Evolutionary conservation across 2,797 vertebrate genomes (phyloP).

Genomic region (Chaenodraco wilsoni): DNA sequence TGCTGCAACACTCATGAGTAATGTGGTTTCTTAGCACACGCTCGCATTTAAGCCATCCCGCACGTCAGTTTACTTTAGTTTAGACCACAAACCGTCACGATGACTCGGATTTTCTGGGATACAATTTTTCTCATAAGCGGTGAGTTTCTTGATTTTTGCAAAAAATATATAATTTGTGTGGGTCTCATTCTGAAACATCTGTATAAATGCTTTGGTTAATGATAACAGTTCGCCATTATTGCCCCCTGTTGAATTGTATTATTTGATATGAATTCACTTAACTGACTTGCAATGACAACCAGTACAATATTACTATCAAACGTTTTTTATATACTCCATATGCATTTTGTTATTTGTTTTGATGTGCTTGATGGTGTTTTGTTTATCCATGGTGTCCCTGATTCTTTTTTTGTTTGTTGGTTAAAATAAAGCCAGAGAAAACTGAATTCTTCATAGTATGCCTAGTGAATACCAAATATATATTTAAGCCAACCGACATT

Average conservation of each 20-base stretch:
- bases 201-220: not conserved
- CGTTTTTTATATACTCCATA: not conserved
- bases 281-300: not conserved
- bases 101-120: conserved; percentile 81
- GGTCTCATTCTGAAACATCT: not conserved
- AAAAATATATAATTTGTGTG: too few species aligned
- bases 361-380: not conserved
- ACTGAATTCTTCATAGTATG: not conserved
- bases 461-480: not conserved
- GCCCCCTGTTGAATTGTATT: not conserved
- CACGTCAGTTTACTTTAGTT: conserved; percentile 12
- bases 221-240: not conserved
- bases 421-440: too few species aligned
- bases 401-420: not conserved
- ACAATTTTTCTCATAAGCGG: conserved; percentile 79
- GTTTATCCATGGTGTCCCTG: not conserved
- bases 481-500: not conserved
- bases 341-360: not conserved
- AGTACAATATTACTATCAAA: not conserved
- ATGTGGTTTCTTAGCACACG: conserved; percentile 51
- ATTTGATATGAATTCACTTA: not conserved
- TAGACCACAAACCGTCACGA: conserved; percentile 47
- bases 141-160: conserved; percentile 50
- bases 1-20: conserved; percentile 28
- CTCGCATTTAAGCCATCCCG: conserved; percentile 40